Evolutionary conservation across 2,888 invertebrate species (phyloP), one percentile per base, ranked within the genome.

Genomic region (Alentia gelatinosa): DNA sequence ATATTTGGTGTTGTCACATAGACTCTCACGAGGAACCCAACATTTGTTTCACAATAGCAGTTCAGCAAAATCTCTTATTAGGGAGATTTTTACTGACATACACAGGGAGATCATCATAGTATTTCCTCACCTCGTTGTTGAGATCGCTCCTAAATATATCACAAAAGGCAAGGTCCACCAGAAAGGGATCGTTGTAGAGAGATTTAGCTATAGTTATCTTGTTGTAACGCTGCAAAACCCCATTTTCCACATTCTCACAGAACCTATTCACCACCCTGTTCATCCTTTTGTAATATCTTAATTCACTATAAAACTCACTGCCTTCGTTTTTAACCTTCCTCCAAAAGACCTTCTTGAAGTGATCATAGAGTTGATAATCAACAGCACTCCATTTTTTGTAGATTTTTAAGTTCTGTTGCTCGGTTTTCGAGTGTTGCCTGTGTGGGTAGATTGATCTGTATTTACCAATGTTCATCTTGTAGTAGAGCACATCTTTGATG

Each of bases 291-390:
- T 90, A 91, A 50, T 89, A 63, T 7, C 42, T 12, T 37, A 93
- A 88, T 56, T 93, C 93, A 12, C 93, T 92, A 42, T 90, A 92
- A 90, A 95, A 95, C 37, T 92, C 94, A 0, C 90, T 50, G 0
- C 94, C 93, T 37, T 95, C 93, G 1, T 75, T 33, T 1, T 75
- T 75, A 0, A 95, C 90, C 88, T 93, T 94, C 50, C 91, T 86
- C 95, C 95, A 95, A 35, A 96, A 94, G 0, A 94, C 94, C 75
- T 91, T 91, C 91, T 95, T 95, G 91, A 95, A 95, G 92, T 94
- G 93, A 33, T 95, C 93, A 92, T 94, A 96, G 5, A 96, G 93
- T 23, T 91, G 79, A 89, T 95, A 95, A 92, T 96, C 96, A 12
- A 94, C 93, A 40, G 88, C 56, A 90, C 95, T 95, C 94, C 94